A percentile compares a stretch with the other conserved stretches of the same genome.
These are phyloP conservation scores for Operophtera brumata DNA, from an alignment of 2,888 invertebrate genomes.

Conservation along the genomic window DNA sequence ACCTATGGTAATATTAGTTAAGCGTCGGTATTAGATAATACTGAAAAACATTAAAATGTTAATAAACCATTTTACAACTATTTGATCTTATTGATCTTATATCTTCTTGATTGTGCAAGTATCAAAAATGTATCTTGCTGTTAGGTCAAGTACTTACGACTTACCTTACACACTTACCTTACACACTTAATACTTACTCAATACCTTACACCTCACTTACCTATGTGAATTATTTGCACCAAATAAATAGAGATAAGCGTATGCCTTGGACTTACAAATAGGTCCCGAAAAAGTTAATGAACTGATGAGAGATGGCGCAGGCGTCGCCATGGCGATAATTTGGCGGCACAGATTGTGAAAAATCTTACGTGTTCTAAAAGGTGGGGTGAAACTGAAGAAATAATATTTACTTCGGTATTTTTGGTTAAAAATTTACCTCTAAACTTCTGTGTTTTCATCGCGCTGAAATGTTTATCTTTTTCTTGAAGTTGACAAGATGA, in stretches of 20 bases:
- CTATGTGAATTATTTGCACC: too few relatives aligned
- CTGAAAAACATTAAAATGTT: too few relatives aligned
- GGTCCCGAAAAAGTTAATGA: slow-evolving; percentile 65
- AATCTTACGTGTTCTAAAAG: slow-evolving; percentile 7
- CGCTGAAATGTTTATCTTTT: background rate
- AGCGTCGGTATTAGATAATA: too few relatives aligned
- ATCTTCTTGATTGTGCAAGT: too few relatives aligned
- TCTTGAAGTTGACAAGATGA: background rate
- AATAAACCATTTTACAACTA: too few relatives aligned
- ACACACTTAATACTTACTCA: too few relatives aligned
- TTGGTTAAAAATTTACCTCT: background rate
- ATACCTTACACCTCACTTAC: too few relatives aligned
- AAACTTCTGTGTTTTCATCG: background rate
- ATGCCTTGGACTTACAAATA: slow-evolving; percentile 33
- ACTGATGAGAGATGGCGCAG: slow-evolving; percentile 60
- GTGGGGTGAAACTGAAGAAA: background rate
- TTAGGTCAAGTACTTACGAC: too few relatives aligned
- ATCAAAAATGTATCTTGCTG: too few relatives aligned
- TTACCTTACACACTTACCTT: too few relatives aligned
- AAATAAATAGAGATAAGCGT: background rate
- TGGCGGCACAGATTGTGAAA: slow-evolving; percentile 34
- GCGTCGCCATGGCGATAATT: slow-evolving; percentile 62
- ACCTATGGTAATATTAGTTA: too few relatives aligned
- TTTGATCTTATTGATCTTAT: too few relatives aligned
- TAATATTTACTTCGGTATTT: background rate